Evolutionary conservation across 2,888 invertebrate species (phyloP).

Genomic region (Thalpophila matura): DNA sequence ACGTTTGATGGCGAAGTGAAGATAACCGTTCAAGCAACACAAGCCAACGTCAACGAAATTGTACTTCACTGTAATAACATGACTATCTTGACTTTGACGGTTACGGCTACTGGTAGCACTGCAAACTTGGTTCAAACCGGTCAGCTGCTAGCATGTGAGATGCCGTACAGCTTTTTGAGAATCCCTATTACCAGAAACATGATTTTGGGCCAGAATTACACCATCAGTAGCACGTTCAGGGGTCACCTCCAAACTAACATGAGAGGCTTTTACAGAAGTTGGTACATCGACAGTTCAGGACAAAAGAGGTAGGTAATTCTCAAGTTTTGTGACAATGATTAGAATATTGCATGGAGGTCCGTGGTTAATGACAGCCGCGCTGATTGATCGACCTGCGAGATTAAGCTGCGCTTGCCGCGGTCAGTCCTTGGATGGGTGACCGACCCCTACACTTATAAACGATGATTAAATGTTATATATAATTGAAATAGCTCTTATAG

Average conservation of each 20-base stretch:
- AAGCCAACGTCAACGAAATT: constrained; percentile 70
- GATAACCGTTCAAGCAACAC: constrained; percentile 73
- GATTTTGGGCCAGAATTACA: constrained; percentile 84
- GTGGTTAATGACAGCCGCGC: too few relatives aligned
- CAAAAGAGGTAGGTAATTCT: constrained; percentile 16
- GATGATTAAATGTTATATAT: too few relatives aligned
- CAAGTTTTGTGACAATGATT: background rate
- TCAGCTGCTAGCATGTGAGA: constrained; percentile 73
- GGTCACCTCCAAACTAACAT: constrained; percentile 93
- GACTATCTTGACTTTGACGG: constrained; percentile 81
- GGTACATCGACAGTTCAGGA: constrained; percentile 3
- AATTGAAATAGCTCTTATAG: too few relatives aligned
- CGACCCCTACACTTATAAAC: too few relatives aligned
- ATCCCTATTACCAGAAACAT: constrained; percentile 68
- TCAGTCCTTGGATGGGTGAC: too few relatives aligned
- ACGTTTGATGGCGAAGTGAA: constrained; percentile 83
- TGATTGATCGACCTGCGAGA: too few relatives aligned
- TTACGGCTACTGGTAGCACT: constrained; percentile 41
- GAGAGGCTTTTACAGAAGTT: constrained; percentile 93
- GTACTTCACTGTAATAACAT: constrained; percentile 83
- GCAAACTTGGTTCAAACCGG: constrained; percentile 62
- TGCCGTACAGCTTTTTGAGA: constrained; percentile 75
- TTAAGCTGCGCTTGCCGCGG: too few relatives aligned
- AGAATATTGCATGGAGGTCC: too few relatives aligned
- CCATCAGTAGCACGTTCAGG: constrained; percentile 91